phyloP scores from a whole-genome alignment of 23 tunicate genomes.

The Halocynthia roretzi region DNA sequence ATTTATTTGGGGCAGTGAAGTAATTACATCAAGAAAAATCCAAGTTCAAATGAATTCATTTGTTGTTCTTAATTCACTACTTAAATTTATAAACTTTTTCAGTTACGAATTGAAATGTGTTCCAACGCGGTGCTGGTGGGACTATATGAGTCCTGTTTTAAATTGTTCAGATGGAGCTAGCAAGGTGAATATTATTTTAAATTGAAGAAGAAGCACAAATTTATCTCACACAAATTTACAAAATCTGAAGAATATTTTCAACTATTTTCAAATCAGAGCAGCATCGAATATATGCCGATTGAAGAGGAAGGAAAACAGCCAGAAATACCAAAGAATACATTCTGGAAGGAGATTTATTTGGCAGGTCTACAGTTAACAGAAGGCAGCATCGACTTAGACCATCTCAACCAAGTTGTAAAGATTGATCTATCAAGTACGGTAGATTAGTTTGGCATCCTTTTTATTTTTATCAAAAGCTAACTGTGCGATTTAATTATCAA shows the following conservation, averaged over 20 bases:
- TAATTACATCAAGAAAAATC: too few relatives aligned
- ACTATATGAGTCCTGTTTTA: background rate
- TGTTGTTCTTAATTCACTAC: too few relatives aligned
- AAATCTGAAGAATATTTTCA: too few relatives aligned
- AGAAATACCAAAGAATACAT: conserved; percentile 26
- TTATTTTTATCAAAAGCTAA: too few relatives aligned
- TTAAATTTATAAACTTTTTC: background rate
- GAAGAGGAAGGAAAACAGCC: conserved; percentile 3
- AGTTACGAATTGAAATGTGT: conserved; percentile 14
- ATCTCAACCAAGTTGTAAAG: conserved; percentile 24
- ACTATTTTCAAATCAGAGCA: too few relatives aligned
- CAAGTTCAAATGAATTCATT: too few relatives aligned
- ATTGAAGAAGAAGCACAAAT: background rate
- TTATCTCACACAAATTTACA: background rate
- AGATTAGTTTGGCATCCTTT: background rate
- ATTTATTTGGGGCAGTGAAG: too few relatives aligned
- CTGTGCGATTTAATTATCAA: background rate
- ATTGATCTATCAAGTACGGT: conserved; percentile 21
- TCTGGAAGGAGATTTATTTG: conserved; percentile 41
- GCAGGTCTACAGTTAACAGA: conserved; percentile 25
- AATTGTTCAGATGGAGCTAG: background rate
- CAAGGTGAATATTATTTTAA: too few relatives aligned
- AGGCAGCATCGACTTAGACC: conserved; percentile 17
- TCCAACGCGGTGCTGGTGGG: conserved; percentile 8
- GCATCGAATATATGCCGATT: background rate